A percentile compares a stretch with the other conserved stretches of the same genome.
phyloP scores from a whole-genome alignment of 1,140 invertebrate genomes.

The Acyrthosiphon pisum region DNA sequence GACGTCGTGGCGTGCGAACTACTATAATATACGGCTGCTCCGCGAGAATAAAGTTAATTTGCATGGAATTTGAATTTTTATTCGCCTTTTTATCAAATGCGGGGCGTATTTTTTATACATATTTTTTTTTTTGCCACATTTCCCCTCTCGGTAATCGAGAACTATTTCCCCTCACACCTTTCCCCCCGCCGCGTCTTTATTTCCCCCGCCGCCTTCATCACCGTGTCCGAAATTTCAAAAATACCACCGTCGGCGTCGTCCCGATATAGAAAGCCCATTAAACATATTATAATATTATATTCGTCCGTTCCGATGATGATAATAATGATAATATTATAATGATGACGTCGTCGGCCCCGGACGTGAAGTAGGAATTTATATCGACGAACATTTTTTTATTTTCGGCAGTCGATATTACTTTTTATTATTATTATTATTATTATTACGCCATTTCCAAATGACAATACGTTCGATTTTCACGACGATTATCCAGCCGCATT shows the following conservation, averaged over 20 bases:
- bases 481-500: slow-evolving; percentile 46
- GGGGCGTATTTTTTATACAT: slow-evolving; percentile 5
- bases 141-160: slow-evolving; percentile 32
- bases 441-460: slow-evolving; percentile 20
- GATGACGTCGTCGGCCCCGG: background rate
- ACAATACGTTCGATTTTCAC: slow-evolving; percentile 50
- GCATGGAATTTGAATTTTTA: slow-evolving; percentile 54
- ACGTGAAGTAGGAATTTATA: slow-evolving; percentile 48
- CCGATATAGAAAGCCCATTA: slow-evolving; percentile 6
- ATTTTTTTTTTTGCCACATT: slow-evolving; percentile 28
- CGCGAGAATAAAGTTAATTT: slow-evolving; percentile 42
- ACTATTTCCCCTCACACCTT: background rate
- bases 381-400: slow-evolving; percentile 22
- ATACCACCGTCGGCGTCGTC: background rate
- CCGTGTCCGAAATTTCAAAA: slow-evolving; percentile 46
- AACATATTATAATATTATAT: slow-evolving; percentile 28
- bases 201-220: background rate
- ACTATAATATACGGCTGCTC: slow-evolving; percentile 7
- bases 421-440: slow-evolving; percentile 25
- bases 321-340: slow-evolving; percentile 20
- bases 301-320: slow-evolving; percentile 17
- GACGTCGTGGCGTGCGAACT: background rate
- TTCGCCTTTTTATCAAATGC: slow-evolving; percentile 31
- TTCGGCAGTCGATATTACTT: slow-evolving; percentile 31
- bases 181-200: background rate